These are phyloP conservation scores for Pluvialis apricaria DNA, from an alignment of 2,113 vertebrate species.

Conservation along the genomic window DNA sequence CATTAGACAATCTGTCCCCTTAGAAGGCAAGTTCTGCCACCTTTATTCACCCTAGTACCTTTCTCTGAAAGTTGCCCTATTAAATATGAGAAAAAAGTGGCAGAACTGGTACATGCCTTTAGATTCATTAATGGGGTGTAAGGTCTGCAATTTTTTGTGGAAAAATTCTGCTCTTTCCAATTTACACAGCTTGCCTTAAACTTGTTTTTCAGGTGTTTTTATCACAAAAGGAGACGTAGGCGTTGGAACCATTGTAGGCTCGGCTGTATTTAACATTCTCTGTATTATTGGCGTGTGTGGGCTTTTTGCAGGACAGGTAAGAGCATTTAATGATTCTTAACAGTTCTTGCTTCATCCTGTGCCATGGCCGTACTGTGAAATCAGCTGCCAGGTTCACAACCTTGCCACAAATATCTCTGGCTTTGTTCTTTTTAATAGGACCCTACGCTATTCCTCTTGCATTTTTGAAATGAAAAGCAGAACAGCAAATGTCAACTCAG, in stretches of 20 bases:
- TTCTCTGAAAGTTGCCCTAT: not conserved
- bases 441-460: not conserved
- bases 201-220: slow-evolving; percentile 88
- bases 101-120: not conserved
- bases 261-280: slow-evolving; percentile 97
- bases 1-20: not conserved
- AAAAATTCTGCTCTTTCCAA: not conserved
- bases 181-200: not conserved
- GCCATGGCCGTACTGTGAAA: not conserved
- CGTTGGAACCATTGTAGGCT: slow-evolving; percentile 97
- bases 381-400: not conserved
- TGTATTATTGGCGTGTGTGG: slow-evolving; percentile 97
- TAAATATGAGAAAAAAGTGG: not conserved
- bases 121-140: not conserved
- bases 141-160: not conserved
- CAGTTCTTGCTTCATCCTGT: not conserved
- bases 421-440: not conserved
- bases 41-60: not conserved
- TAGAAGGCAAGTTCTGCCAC: not conserved
- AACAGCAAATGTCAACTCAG: not conserved
- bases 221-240: slow-evolving; percentile 97
- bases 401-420: not conserved
- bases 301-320: slow-evolving; percentile 93
- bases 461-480: not conserved
- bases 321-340: slow-evolving; percentile 1